phyloP scores from a whole-genome alignment of 1,140 invertebrate genomes.

The Chironomus tepperi region DNA sequence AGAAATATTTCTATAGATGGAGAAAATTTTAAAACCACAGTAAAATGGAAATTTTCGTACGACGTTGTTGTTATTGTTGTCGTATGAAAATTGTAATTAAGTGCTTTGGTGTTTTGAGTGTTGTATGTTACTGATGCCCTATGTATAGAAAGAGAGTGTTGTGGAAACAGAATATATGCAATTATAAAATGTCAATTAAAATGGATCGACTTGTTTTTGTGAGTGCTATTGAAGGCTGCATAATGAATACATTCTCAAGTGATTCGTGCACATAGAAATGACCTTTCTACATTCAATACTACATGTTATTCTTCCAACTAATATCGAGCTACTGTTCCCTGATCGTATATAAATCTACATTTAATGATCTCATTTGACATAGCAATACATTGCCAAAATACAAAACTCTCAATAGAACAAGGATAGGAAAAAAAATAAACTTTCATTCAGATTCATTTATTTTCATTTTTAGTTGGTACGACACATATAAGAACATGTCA shows the following conservation, averaged over 20 bases:
- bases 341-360: constrained; percentile 10
- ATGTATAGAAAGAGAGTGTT: background rate
- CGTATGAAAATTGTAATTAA: constrained; percentile 16
- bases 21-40: constrained; percentile 7
- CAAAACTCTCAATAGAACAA: background rate
- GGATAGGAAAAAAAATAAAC: background rate
- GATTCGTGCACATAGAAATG: background rate
- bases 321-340: background rate
- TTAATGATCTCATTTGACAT: constrained; percentile 21
- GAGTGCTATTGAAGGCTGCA: constrained; percentile 5
- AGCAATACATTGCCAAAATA: background rate
- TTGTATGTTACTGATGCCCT: background rate
- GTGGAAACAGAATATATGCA: constrained; percentile 16
- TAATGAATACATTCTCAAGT: constrained; percentile 13
- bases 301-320: background rate
- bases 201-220: constrained; percentile 19
- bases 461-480: background rate
- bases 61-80: background rate
- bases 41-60: background rate
- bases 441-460: constrained; percentile 8
- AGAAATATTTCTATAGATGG: background rate
- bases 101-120: constrained; percentile 16
- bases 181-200: constrained; percentile 23
- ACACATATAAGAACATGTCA: no score
- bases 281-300: background rate